These are phyloP conservation scores for Achroia grisella DNA, from an alignment of 1,140 invertebrate species.

Conservation along the genomic window DNA sequence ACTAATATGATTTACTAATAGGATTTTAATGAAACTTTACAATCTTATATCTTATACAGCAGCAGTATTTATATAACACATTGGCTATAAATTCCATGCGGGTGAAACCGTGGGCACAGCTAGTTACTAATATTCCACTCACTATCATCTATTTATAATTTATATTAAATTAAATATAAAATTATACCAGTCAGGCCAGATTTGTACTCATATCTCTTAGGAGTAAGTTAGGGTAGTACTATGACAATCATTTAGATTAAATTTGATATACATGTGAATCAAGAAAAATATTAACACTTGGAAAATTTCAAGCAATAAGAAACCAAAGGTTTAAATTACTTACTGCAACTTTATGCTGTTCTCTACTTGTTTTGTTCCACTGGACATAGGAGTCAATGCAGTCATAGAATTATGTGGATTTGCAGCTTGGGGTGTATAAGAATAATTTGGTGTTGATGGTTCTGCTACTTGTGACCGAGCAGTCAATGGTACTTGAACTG, in stretches of 20 bases:
- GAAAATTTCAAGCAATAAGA: neutral
- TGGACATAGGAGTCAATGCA: slow-evolving; percentile 60
- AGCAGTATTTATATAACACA: no score
- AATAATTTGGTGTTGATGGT: slow-evolving; percentile 36
- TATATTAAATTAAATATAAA: neutral
- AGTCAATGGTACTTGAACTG: no score
- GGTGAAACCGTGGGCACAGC: no score
- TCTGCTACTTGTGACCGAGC: no score
- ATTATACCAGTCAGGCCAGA: no score
- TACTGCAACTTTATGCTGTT: slow-evolving; percentile 71
- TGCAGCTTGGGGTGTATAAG: slow-evolving; percentile 44
- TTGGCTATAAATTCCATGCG: no score
- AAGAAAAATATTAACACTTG: neutral
- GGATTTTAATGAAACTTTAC: no score
- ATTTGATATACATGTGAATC: neutral
- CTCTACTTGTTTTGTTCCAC: slow-evolving; percentile 62
- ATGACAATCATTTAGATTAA: neutral
- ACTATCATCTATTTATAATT: neutral
- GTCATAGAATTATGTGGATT: slow-evolving; percentile 64
- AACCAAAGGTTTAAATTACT: slow-evolving; percentile 20
- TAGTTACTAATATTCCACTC: no score
- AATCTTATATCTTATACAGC: no score
- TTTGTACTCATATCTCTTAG: no score
- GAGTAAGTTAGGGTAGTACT: no score
- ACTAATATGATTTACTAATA: no score